A percentile compares a stretch with the other conserved stretches of the same genome.
These are phyloP conservation scores for Cecropterus lyciades DNA, from an alignment of 1,140 invertebrate genomes.

Conservation along the genomic window DNA sequence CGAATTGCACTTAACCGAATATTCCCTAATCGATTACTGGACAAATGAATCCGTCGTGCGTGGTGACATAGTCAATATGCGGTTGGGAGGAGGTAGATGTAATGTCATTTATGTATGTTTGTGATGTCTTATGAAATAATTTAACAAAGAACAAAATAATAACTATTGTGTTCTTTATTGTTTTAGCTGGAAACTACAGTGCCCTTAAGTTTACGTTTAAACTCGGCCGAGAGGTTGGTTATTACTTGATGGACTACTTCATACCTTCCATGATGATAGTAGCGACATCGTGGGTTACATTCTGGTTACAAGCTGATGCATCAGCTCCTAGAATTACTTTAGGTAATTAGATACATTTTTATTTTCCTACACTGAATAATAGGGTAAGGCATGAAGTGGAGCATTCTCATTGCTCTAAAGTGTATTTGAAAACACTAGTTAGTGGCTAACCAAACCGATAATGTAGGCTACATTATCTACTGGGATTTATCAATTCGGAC, in stretches of 20 bases:
- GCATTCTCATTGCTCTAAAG: too few relatives aligned
- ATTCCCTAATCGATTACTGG: conserved; percentile 88
- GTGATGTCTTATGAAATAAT: conserved; percentile 39
- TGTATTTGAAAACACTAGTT: too few relatives aligned
- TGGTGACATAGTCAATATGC: conserved; percentile 87
- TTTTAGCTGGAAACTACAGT: conserved; percentile 93
- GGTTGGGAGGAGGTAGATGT: conserved; percentile 88
- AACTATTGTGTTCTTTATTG: conserved; percentile 29
- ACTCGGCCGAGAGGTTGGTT: conserved; percentile 92
- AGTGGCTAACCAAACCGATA: too few relatives aligned
- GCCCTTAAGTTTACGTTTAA: conserved; percentile 91
- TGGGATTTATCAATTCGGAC: too few relatives aligned
- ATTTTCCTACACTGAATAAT: too few relatives aligned
- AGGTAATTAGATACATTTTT: too few relatives aligned
- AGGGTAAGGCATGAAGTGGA: too few relatives aligned
- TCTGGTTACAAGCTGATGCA: conserved; percentile 95
- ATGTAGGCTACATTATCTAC: too few relatives aligned
- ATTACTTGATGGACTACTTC: conserved; percentile 96
- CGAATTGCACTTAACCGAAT: conserved; percentile 93
- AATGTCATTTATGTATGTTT: conserved; percentile 63
- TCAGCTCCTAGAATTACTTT: conserved; percentile 92
- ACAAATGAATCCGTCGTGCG: conserved; percentile 88
- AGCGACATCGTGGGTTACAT: conserved; percentile 95
- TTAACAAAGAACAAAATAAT: conserved; percentile 12
- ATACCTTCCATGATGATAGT: conserved; percentile 95